Base-by-base conservation (phyloP, 2,888 invertebrate genomes). In the Macrophya annulata region DNA sequence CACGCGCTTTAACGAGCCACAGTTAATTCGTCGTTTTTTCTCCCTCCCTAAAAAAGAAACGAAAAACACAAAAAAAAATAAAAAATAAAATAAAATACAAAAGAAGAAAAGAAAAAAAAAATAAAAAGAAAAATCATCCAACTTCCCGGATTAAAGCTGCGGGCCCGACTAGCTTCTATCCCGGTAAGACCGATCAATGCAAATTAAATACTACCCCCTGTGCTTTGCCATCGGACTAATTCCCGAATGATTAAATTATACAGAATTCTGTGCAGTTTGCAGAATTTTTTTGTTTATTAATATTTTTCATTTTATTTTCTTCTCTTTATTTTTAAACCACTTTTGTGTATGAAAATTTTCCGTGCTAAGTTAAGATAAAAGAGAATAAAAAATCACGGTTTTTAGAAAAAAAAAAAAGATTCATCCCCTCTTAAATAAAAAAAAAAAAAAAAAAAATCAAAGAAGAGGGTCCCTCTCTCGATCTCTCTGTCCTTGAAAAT, bases 1-100 rank as follows among this genome's bases (percentile, higher is more conserved):
- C 77, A 55, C 55, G 25, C n/a, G 31, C 77, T n/a, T n/a, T 77
- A 55, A 77, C 77, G 77, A 77, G 55, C 77, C 77, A 37, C 31
- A 77, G 77, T 77, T 51, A 55, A 77, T 77, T 77, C 77, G 17
- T 17, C 48, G 37, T 55, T 45, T n/a, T n/a, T 17, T 71, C 40
- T 21, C 25, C 40, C 40, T 40, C 40, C 4, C 25, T 12, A 12
- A 68, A 6, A 17, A 15, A 68, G 2, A 62, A 25, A 21, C 55
- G 17, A n/a, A 21, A 62, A 21, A 62, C 0, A 59, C n/a, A 21
- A 59, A 4, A 68, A 71, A 4, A 9, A 71, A n/a, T 6, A 17
- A 59, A 31, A 72, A 0, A 43, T 12, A 0, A 10, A 45, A n/a
- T n/a, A n/a, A n/a, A 71, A 17, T 37, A 31, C 59, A 25, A 62